Evolutionary conservation across 2,888 invertebrate genomes (phyloP).

Genomic region (Lymantria monacha): DNA sequence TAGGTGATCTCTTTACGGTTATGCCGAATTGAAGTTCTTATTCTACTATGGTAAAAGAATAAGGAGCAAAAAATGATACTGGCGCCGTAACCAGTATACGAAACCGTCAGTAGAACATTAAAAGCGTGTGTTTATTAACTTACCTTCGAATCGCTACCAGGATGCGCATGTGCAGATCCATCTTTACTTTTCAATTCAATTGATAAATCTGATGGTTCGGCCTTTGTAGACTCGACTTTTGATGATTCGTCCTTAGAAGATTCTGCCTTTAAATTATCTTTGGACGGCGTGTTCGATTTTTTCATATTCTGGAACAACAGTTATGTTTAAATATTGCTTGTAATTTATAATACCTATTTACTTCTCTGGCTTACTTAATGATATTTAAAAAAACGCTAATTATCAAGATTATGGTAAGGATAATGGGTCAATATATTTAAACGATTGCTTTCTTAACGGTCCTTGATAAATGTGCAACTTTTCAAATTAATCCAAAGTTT

Average conservation of each 20-base stretch:
- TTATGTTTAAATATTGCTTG: background rate
- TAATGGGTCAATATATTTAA: too few relatives aligned
- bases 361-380: background rate
- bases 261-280: conserved; percentile 37
- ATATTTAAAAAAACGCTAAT: too few relatives aligned
- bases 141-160: conserved; percentile 81
- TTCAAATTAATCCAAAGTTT: too few relatives aligned
- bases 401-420: too few relatives aligned
- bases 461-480: too few relatives aligned
- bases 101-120: too few relatives aligned
- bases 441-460: too few relatives aligned
- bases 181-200: conserved; percentile 77
- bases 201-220: conserved; percentile 20
- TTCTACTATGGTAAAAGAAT: too few relatives aligned
- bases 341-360: background rate
- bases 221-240: conserved; percentile 40
- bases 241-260: conserved; percentile 4
- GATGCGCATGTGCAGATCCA: conserved; percentile 87
- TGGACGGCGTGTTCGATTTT: conserved; percentile 44
- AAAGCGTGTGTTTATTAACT: conserved; percentile 2
- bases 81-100: too few relatives aligned
- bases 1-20: too few relatives aligned
- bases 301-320: conserved; percentile 58
- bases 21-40: too few relatives aligned
- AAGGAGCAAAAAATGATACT: too few relatives aligned